Conservation (phyloP, 1,140 invertebrate genomes). For the Eulimnadia texana region DNA sequence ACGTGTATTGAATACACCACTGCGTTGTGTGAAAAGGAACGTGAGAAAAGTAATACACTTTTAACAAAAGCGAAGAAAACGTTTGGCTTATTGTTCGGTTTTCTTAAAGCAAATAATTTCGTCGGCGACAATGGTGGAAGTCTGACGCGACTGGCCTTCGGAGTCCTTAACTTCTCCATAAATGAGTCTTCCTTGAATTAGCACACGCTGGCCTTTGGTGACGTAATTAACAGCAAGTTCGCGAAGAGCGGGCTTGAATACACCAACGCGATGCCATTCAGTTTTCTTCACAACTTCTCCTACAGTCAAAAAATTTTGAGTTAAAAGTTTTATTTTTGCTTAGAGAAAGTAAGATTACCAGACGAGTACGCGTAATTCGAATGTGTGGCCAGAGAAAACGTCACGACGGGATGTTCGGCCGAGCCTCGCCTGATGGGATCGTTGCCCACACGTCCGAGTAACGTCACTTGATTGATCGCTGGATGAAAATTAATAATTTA, state of each 20-base stretch:
- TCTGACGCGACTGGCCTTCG: slow-evolving; percentile 48
- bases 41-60: too few species aligned
- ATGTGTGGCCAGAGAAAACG: slow-evolving; percentile 73
- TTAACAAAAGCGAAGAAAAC: too few species aligned
- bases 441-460: slow-evolving; percentile 69
- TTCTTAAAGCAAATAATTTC: slow-evolving; percentile 63
- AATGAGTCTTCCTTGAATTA: slow-evolving; percentile 63
- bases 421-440: slow-evolving; percentile 71
- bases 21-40: too few species aligned
- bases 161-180: slow-evolving; percentile 75
- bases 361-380: slow-evolving; percentile 11
- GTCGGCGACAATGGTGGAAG: slow-evolving; percentile 69
- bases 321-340: not conserved
- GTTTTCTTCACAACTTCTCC: slow-evolving; percentile 68
- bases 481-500: slow-evolving; percentile 24
- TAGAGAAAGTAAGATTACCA: slow-evolving; percentile 5
- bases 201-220: slow-evolving; percentile 71
- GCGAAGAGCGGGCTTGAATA: slow-evolving; percentile 68
- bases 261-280: slow-evolving; percentile 77
- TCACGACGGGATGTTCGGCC: slow-evolving; percentile 65
- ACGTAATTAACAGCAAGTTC: slow-evolving; percentile 61
- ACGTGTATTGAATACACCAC: too few species aligned
- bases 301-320: slow-evolving; percentile 23
- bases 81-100: slow-evolving; percentile 7
- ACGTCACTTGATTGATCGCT: slow-evolving; percentile 75